Evolutionary conservation across 2,888 invertebrate genomes (phyloP), one percentile per base, ranked within the genome.

Genomic region (Tetragnatha montana): DNA sequence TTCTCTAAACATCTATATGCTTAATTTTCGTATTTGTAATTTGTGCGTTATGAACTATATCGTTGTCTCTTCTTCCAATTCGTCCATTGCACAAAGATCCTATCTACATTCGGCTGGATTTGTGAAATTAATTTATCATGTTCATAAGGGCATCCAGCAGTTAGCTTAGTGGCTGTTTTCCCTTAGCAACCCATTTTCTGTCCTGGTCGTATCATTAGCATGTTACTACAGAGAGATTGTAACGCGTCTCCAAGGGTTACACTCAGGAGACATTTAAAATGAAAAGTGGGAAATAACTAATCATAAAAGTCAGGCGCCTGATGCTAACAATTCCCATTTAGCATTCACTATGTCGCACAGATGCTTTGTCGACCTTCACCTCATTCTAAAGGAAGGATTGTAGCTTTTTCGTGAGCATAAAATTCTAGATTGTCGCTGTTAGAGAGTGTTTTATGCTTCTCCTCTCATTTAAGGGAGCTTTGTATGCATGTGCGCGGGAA

Each of bases 261-360:
- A 51, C 35, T 35, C 60, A n/a, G 22, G n/a, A 22, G 73, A 73
- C 73, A 60, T 74, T 74, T 82, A 50, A 74, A 50, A 51, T 21
- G 82, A 60, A 82, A 74, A 82, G 74, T 82, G 73, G 73, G 82
- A 82, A 73, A 82, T 82, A 50, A 82, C 73, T 76, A 50, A 73
- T 22, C 74, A 82, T 73, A 82, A 82, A 82, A 47, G 82, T 82
- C 82, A 82, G 6, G 50, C 35, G 22, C 21, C 35, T 73, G 14
- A 60, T 82, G n/a, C 74, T 82, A 73, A 82, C 73, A 51, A 8
- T 60, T 51, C 82, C 74, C 74, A 82, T 82, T 74, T 82, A 22
- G 73, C 82, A 73, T 82, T 50, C 74, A 74, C 73, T 60, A 74
- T 74, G 22, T 74, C 21, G 21, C 51, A 50, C 21, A 35, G 60